Evolutionary conservation across 2,888 invertebrate species (phyloP).

Genomic region (Lithodes maja): DNA sequence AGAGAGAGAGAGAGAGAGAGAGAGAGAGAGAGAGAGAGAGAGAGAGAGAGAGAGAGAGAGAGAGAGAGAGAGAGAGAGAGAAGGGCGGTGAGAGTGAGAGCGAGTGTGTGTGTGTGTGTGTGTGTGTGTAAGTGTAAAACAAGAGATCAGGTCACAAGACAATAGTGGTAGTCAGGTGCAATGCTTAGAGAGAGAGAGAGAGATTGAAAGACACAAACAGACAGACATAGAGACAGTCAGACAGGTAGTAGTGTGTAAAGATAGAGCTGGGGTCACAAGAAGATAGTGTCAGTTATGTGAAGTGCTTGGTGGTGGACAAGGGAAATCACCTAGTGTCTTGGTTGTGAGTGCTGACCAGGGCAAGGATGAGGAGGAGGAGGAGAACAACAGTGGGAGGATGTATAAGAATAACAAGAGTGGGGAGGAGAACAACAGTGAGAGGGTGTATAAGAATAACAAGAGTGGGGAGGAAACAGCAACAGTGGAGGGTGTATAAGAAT

Average conservation of each 20-base stretch:
- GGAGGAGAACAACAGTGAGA: not conserved
- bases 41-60: slow-evolving; percentile 26
- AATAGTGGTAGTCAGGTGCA: not conserved
- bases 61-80: slow-evolving; percentile 25
- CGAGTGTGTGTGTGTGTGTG: slow-evolving; percentile 1
- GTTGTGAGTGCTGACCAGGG: no score
- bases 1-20: not conserved
- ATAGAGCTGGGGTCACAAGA: not conserved
- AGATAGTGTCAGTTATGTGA: not conserved
- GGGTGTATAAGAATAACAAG: not conserved
- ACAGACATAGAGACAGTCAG: not conserved
- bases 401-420: not conserved
- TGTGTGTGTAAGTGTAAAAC: not conserved
- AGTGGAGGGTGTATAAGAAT: not conserved
- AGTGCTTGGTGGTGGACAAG: no score
- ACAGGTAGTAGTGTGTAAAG: not conserved
- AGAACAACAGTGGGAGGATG: not conserved
- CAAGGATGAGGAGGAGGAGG: not conserved
- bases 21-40: slow-evolving; percentile 16
- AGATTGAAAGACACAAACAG: not conserved
- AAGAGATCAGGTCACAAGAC: not conserved
- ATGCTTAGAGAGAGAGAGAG: not conserved
- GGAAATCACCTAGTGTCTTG: no score
- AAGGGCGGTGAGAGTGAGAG: slow-evolving; percentile 10
- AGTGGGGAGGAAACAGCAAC: not conserved